Percentiles rank a stretch among this genome's conserved stretches.
phyloP scores from a whole-genome alignment of 2,113 vertebrate genomes.

The Corythaeola cristata region DNA sequence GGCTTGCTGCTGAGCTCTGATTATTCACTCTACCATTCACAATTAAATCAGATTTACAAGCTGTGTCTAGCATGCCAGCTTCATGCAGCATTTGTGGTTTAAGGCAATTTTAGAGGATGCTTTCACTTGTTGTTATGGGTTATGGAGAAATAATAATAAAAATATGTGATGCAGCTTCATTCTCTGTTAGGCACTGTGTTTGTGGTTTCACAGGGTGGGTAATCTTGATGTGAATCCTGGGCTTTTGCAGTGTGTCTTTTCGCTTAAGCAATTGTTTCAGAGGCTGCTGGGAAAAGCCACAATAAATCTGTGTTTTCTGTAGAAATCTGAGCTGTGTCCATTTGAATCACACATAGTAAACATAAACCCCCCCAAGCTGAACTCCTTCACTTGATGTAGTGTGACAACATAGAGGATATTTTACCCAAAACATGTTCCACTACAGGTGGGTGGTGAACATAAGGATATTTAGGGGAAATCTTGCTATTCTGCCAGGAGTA shows the following conservation, averaged over 20 bases:
- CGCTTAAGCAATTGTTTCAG: slow-evolving; percentile 6
- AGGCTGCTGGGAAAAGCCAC: slow-evolving; percentile 35
- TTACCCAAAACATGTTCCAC: neutral
- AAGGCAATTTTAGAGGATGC: slow-evolving; percentile 36
- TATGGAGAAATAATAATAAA: slow-evolving; percentile 18
- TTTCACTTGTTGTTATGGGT: slow-evolving; percentile 44
- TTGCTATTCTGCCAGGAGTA: neutral
- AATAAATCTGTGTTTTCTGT: slow-evolving; percentile 26
- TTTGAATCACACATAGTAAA: slow-evolving; percentile 28
- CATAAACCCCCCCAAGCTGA: neutral
- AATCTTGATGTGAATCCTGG: neutral
- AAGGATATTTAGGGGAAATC: neutral
- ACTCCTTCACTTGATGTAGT: slow-evolving; percentile 8
- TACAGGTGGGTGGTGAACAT: neutral
- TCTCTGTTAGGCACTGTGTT: neutral
- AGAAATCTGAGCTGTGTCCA: slow-evolving; percentile 9
- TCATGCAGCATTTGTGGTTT: slow-evolving; percentile 29
- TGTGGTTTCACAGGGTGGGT: slow-evolving; percentile 19
- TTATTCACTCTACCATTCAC: slow-evolving; percentile 65
- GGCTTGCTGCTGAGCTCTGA: slow-evolving; percentile 55
- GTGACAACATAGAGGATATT: slow-evolving; percentile 27
- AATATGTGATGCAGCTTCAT: neutral
- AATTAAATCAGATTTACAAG: slow-evolving; percentile 62
- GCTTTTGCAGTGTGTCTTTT: slow-evolving; percentile 10
- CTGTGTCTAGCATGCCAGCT: slow-evolving; percentile 30